phyloP scores from a whole-genome alignment of 2,888 invertebrate genomes.

The Oeneis ivallda region DNA sequence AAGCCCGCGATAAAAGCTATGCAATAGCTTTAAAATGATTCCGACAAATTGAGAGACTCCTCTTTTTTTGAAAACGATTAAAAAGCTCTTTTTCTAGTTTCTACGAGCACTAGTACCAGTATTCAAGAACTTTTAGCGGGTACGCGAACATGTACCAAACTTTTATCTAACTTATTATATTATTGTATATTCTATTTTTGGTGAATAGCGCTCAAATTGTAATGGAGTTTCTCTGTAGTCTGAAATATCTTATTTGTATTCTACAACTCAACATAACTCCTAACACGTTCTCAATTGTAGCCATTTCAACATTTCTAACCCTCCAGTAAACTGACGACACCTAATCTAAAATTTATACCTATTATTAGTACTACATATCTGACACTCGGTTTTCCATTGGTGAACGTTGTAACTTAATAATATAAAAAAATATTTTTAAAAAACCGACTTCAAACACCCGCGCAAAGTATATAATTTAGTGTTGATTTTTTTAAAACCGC shows the following conservation, averaged over 20 bases:
- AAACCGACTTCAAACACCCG: too few relatives aligned
- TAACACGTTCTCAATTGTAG: conserved; percentile 16
- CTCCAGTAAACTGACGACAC: background rate
- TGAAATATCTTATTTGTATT: conserved; percentile 32
- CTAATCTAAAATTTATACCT: background rate
- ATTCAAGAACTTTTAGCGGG: background rate
- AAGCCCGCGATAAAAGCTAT: too few relatives aligned
- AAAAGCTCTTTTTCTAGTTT: background rate
- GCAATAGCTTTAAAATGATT: too few relatives aligned
- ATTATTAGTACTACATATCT: background rate
- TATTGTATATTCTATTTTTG: conserved; percentile 22
- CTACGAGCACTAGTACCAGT: background rate
- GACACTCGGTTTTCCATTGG: too few relatives aligned
- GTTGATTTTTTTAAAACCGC: too few relatives aligned
- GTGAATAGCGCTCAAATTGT: conserved; percentile 20
- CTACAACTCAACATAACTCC: conserved; percentile 21
- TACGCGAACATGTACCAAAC: conserved; percentile 1
- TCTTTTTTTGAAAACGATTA: too few relatives aligned
- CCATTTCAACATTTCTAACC: conserved; percentile 2
- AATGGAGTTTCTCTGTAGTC: conserved; percentile 37
- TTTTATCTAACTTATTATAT: conserved; percentile 12
- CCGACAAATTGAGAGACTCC: too few relatives aligned
- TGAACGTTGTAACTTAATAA: too few relatives aligned
- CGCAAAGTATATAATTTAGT: too few relatives aligned
- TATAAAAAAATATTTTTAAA: too few relatives aligned